Evolutionary conservation across 35 echinoderm and acorn worm species (phyloP), one percentile per base, ranked within the genome.

Genomic region (Heliocidaris erythrogramma): DNA sequence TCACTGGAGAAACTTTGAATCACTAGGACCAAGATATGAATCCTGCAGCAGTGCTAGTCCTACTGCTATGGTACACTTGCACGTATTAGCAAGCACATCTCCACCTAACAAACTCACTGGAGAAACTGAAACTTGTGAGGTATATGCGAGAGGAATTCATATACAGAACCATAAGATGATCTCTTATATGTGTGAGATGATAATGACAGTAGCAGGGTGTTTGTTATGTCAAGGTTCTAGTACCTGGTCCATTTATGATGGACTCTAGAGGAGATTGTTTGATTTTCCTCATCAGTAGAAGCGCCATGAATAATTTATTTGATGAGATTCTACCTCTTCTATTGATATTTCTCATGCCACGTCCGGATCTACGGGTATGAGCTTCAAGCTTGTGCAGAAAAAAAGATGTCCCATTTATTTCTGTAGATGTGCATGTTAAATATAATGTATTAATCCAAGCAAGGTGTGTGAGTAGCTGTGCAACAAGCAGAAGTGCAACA

Each of bases 1-100:
- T 85, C 96, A n/a, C 65, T 97, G 53, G 96, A 97, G 52, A 95
- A 97, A 59, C 92, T 95, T 93, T 93, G 60, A 92, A 13, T 42
- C 35, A 42, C 60, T 29, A 94, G 49, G 93, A 30, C 93, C 50
- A 32, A 85, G 90, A 94, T 52, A 27, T n/a, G 93, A 85, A 48
- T 49, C 78, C 32, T 94, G 92, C 60, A 94, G 94, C 50, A 86
- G 56, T 30, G 32, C 94, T 53, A 59, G 85, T 88, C 92, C 61
- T 78, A 96, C 94, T 18, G 60, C 95, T 48, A 96, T 96, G 95
- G 94, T 93, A 42, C 35, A 42, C 35, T 42, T 42, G 35, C 3
- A 18, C 94, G 94, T 2, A 91, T 96, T 47, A 96, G 97, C 49
- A 95, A 96, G 61, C 95, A 4, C 48, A 95, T 47, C 85, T 97